A percentile compares a stretch with the other conserved stretches of the same genome.
phyloP scores from a whole-genome alignment of 2,113 vertebrate species.

The Sinocyclocheilus maitianheensis region DNA sequence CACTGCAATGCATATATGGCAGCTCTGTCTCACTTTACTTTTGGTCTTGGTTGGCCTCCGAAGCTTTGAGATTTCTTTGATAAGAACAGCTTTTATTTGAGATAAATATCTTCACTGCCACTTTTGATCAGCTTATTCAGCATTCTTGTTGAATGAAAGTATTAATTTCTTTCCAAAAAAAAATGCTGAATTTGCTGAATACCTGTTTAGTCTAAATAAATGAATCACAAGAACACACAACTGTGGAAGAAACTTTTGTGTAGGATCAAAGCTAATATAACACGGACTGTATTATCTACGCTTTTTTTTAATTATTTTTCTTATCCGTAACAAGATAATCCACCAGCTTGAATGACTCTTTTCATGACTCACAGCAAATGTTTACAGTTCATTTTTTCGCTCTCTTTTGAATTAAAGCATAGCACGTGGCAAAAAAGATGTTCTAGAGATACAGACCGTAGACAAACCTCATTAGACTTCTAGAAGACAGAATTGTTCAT shows the following conservation, averaged over 20 bases:
- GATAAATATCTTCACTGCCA: neutral
- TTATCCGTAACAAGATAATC: neutral
- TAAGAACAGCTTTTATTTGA: neutral
- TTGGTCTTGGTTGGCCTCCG: conserved; percentile 87
- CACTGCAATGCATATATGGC: conserved; percentile 80
- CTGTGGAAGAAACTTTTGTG: neutral
- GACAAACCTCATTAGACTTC: no score
- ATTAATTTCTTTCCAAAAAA: no score
- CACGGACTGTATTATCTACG: neutral
- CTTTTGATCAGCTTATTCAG: neutral
- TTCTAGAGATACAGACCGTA: no score
- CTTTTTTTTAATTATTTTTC: neutral
- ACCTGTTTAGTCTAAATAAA: neutral
- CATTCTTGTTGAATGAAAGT: no score
- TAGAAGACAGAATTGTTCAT: no score
- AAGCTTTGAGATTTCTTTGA: conserved; percentile 64
- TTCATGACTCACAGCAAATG: no score
- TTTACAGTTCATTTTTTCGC: no score
- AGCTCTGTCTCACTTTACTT: conserved; percentile 82
- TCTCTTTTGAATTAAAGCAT: no score
- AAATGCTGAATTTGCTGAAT: neutral
- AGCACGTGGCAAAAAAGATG: no score
- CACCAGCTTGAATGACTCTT: neutral
- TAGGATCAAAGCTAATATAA: neutral
- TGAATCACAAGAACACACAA: neutral